These are phyloP conservation scores for Sebastes kiyomatsui DNA, from an alignment of 2,797 vertebrate genomes.

Conservation along the genomic window DNA sequence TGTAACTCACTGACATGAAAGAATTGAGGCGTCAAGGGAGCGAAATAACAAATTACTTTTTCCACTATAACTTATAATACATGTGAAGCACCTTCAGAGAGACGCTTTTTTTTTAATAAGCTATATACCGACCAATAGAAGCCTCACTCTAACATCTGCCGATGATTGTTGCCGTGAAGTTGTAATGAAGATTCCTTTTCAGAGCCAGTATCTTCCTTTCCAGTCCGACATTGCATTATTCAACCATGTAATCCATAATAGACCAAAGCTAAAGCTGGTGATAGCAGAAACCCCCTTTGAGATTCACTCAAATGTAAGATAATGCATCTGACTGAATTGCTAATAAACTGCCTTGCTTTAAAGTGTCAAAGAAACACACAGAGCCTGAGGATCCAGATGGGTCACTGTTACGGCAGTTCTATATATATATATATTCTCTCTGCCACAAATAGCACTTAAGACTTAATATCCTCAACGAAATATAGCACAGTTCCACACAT, in stretches of 20 bases:
- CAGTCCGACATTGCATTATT: slow-evolving; percentile 32
- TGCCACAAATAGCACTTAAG: neutral
- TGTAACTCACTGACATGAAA: neutral
- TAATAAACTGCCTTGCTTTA: slow-evolving; percentile 22
- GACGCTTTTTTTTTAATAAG: neutral
- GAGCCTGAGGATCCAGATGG: neutral
- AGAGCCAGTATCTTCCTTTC: neutral
- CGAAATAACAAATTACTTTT: neutral
- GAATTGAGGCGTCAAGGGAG: neutral
- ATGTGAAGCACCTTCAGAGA: neutral
- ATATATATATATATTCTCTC: neutral
- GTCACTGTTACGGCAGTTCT: neutral
- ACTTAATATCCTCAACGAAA: neutral
- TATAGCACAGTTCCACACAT: neutral
- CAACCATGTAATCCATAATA: slow-evolving; percentile 48
- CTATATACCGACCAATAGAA: neutral
- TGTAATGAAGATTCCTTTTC: slow-evolving; percentile 10
- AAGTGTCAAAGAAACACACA: slow-evolving; percentile 6
- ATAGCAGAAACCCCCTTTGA: slow-evolving; percentile 29
- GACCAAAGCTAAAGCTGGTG: slow-evolving; percentile 40
- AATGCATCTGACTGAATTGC: slow-evolving; percentile 46
- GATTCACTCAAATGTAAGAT: slow-evolving; percentile 29
- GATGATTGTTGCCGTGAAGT: neutral
- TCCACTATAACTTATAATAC: neutral
- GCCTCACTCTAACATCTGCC: neutral